Conservation (phyloP, 2,888 invertebrate genomes). For the Drosophila picticornis region DNA sequence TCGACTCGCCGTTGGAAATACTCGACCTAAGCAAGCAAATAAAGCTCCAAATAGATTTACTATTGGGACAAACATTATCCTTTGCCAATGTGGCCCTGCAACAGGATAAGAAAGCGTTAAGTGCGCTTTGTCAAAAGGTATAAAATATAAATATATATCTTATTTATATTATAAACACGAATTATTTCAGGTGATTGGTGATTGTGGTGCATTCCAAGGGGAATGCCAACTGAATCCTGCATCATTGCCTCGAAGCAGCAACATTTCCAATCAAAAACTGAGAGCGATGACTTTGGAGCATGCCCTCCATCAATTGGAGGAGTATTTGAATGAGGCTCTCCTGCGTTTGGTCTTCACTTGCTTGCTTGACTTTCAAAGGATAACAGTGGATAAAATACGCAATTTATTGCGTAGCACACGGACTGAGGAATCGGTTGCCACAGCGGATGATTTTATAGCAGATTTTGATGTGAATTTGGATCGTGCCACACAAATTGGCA, state of each 20-base stretch:
- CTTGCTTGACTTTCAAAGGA: slow-evolving; percentile 79
- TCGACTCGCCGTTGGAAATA: slow-evolving; percentile 28
- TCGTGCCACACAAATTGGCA: slow-evolving; percentile 83
- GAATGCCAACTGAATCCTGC: slow-evolving; percentile 64
- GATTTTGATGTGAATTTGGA: slow-evolving; percentile 85
- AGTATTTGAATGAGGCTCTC: slow-evolving; percentile 82
- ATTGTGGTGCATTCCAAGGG: slow-evolving; percentile 80
- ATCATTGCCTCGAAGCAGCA: slow-evolving; percentile 15
- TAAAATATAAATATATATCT: neutral
- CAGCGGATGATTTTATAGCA: slow-evolving; percentile 81
- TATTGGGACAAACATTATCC: slow-evolving; percentile 81
- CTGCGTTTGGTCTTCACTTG: slow-evolving; percentile 81
- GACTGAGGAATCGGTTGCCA: slow-evolving; percentile 53
- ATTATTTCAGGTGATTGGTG: slow-evolving; percentile 72
- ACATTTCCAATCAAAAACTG: slow-evolving; percentile 75
- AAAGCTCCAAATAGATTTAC: slow-evolving; percentile 74
- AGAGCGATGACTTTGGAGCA: slow-evolving; percentile 82
- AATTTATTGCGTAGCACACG: slow-evolving; percentile 53
- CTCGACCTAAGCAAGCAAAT: slow-evolving; percentile 74
- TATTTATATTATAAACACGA: neutral
- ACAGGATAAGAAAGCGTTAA: slow-evolving; percentile 83
- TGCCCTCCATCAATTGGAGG: slow-evolving; percentile 82
- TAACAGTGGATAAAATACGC: slow-evolving; percentile 81
- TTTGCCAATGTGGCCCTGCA: slow-evolving; percentile 83
- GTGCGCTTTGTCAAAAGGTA: slow-evolving; percentile 83